These are phyloP conservation scores for Drosophila anomalata DNA, from an alignment of 2,888 invertebrate genomes.

Conservation along the genomic window DNA sequence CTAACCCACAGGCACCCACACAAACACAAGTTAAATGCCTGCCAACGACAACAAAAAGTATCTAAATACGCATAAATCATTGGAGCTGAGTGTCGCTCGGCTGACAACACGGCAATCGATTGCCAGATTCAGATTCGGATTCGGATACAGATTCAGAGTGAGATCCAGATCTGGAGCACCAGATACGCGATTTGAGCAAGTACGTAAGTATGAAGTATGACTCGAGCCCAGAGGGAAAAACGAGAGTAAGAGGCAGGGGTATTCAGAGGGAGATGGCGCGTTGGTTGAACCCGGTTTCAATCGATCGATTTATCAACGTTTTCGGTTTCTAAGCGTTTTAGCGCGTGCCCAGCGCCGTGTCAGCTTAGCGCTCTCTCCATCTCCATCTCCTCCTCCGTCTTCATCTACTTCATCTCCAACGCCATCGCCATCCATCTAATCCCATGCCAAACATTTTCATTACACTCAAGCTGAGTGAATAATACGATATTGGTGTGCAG, in stretches of 20 bases:
- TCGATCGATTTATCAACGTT: slow-evolving; percentile 67
- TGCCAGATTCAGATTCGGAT: slow-evolving; percentile 65
- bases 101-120: slow-evolving; percentile 70
- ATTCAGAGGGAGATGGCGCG: slow-evolving; percentile 15
- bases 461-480: slow-evolving; percentile 38
- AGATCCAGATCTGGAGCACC: slow-evolving; percentile 59
- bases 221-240: slow-evolving; percentile 39
- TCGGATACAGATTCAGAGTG: slow-evolving; percentile 56
- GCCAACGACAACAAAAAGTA: slow-evolving; percentile 53
- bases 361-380: slow-evolving; percentile 57
- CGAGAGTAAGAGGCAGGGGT: slow-evolving; percentile 13
- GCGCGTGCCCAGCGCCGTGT: slow-evolving; percentile 68
- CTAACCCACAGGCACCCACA: slow-evolving; percentile 48
- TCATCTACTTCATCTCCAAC: background rate
- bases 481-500: slow-evolving; percentile 16
- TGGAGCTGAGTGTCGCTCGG: slow-evolving; percentile 62
- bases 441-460: slow-evolving; percentile 61
- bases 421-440: slow-evolving; percentile 46
- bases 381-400: slow-evolving; percentile 27
- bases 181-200: slow-evolving; percentile 40
- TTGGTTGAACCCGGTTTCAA: slow-evolving; percentile 31
- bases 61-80: slow-evolving; percentile 69
- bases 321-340: slow-evolving; percentile 63
- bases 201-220: slow-evolving; percentile 34
- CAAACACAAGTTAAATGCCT: slow-evolving; percentile 60